These are phyloP conservation scores for Ennomos quercinarius DNA, from an alignment of 2,888 invertebrate species.

Conservation along the genomic window DNA sequence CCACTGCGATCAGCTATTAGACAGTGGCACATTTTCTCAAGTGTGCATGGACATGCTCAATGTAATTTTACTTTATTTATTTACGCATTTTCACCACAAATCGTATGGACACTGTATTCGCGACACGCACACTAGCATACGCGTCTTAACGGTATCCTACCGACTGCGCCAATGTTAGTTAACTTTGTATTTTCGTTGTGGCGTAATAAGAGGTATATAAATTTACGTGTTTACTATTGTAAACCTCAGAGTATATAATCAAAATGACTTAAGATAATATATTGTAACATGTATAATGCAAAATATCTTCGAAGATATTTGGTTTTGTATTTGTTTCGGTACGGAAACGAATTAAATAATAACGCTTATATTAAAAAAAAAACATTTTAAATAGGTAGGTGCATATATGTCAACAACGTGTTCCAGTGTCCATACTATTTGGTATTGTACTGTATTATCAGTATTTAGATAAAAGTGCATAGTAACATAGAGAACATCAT, in stretches of 20 bases:
- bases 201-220: not conserved
- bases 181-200: not conserved
- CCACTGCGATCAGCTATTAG: slow-evolving; percentile 74
- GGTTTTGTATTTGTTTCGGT: too few relatives aligned
- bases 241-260: not conserved
- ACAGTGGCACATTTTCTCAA: slow-evolving; percentile 64
- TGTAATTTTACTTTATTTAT: slow-evolving; percentile 56
- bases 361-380: too few relatives aligned
- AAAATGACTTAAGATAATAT: too few relatives aligned
- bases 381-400: too few relatives aligned
- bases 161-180: not conserved
- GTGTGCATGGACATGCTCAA: slow-evolving; percentile 71
- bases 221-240: not conserved
- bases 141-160: slow-evolving; percentile 27
- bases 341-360: too few relatives aligned
- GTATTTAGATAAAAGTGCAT: slow-evolving; percentile 6
- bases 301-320: too few relatives aligned
- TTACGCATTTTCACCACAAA: slow-evolving; percentile 22
- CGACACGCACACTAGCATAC: slow-evolving; percentile 31
- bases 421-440: slow-evolving; percentile 18
- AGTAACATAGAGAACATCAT: slow-evolving; percentile 1
- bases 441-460: not conserved
- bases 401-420: too few relatives aligned
- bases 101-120: slow-evolving; percentile 27
- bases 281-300: too few relatives aligned